A percentile compares a stretch with the other conserved stretches of the same genome.
Evolutionary conservation across 2,888 invertebrate species (phyloP).

Genomic region (Eilema sororculum): DNA sequence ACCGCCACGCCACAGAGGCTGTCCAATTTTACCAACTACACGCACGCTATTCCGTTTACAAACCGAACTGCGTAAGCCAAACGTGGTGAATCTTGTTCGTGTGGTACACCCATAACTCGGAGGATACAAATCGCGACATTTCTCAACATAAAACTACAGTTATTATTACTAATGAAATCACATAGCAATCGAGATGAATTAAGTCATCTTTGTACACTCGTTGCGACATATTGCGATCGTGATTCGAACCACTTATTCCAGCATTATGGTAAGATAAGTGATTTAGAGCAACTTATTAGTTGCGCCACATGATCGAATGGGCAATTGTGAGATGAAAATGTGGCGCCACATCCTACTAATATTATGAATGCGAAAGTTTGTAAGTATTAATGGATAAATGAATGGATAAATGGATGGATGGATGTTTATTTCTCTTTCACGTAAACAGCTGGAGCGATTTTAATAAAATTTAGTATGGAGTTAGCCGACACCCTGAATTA

Average conservation of each 20-base stretch:
- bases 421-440: too few relatives aligned
- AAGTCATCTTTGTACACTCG: conserved; percentile 3
- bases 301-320: not conserved
- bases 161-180: conserved; percentile 4
- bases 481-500: too few relatives aligned
- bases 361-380: too few relatives aligned
- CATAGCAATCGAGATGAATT: not conserved
- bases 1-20: too few relatives aligned
- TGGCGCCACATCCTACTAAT: not conserved
- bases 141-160: not conserved
- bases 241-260: conserved; percentile 11
- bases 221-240: conserved; percentile 9
- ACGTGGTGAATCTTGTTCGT: too few relatives aligned
- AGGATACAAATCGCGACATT: not conserved
- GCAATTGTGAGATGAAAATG: not conserved
- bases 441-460: too few relatives aligned
- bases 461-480: too few relatives aligned
- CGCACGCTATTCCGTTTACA: too few relatives aligned
- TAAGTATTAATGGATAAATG: too few relatives aligned
- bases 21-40: too few relatives aligned
- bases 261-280: not conserved
- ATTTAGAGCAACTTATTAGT: conserved; percentile 1
- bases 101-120: not conserved
- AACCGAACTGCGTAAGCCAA: too few relatives aligned
- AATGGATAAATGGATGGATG: too few relatives aligned